Conservation (phyloP, 2,113 vertebrate genomes). For the Eulemur macaco region DNA sequence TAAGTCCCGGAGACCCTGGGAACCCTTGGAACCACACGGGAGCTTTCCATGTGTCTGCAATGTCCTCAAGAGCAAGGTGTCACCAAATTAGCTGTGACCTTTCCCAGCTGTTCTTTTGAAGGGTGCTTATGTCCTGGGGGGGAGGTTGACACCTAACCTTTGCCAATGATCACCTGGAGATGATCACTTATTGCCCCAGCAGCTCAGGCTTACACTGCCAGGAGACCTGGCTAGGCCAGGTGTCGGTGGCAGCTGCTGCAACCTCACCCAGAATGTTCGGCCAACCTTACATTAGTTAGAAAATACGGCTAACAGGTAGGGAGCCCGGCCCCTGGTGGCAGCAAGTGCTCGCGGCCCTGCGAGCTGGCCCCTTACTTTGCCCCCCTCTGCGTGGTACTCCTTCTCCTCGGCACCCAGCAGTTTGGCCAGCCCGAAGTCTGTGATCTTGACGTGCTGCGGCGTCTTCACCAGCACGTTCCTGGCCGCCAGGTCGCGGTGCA, state of each 20-base stretch:
- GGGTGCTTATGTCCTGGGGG: neutral
- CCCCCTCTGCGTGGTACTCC: slow-evolving; percentile 94
- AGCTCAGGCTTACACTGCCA: neutral
- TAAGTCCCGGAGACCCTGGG: neutral
- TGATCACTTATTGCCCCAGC: too few species aligned
- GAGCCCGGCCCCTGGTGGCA: neutral
- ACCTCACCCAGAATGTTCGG: neutral
- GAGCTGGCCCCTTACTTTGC: slow-evolving; percentile 84
- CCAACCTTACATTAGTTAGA: neutral
- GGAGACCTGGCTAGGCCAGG: neutral
- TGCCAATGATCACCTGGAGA: neutral
- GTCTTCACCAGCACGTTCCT: slow-evolving; percentile 95
- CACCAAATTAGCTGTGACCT: neutral
- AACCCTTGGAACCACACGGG: neutral
- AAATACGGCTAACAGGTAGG: neutral
- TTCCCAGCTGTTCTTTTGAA: neutral
- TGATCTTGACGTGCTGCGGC: slow-evolving; percentile 95
- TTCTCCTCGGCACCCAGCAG: slow-evolving; percentile 93
- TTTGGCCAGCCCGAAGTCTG: slow-evolving; percentile 95
- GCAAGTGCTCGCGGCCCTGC: accelerated
- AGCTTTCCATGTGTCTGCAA: neutral
- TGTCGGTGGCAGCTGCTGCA: accelerated
- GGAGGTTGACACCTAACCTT: neutral
- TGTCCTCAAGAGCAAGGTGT: neutral
- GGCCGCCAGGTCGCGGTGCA: slow-evolving; percentile 96